phyloP scores from a whole-genome alignment of 2,797 vertebrate genomes.

The Parambassis ranga region DNA sequence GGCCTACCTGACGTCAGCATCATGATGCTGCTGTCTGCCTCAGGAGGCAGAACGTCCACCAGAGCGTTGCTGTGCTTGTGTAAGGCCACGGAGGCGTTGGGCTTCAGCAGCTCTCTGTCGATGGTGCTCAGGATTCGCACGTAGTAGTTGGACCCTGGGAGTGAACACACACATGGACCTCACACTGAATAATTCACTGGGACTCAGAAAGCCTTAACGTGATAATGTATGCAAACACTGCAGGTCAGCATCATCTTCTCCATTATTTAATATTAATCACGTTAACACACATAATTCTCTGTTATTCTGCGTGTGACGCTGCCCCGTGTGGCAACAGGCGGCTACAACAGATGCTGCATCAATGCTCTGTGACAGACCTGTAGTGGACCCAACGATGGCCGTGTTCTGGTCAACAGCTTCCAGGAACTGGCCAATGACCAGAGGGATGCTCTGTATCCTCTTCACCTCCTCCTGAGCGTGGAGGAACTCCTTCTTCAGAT shows the following conservation, averaged over 20 bases:
- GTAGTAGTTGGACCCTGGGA: constrained; percentile 92
- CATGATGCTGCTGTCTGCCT: constrained; percentile 98
- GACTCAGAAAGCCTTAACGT: constrained; percentile 13
- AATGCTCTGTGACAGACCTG: too few relatives aligned
- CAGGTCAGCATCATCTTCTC: constrained; percentile 6
- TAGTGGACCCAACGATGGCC: constrained; percentile 93
- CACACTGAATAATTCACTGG: constrained; percentile 38
- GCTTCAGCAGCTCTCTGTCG: constrained; percentile 93
- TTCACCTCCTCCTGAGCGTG: constrained; percentile 97
- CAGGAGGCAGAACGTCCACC: constrained; percentile 93
- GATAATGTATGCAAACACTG: constrained; percentile 28
- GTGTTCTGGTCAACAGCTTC: constrained; percentile 97
- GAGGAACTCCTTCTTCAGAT: constrained; percentile 94
- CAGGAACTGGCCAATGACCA: constrained; percentile 95
- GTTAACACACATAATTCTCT: too few relatives aligned
- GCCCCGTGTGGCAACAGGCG: too few relatives aligned
- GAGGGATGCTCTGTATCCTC: constrained; percentile 93
- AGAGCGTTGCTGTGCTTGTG: constrained; percentile 97
- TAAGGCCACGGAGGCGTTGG: constrained; percentile 92
- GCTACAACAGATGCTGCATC: too few relatives aligned
- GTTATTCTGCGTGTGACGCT: too few relatives aligned
- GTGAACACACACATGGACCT: constrained; percentile 1
- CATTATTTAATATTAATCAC: constrained; percentile 15
- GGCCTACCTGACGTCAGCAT: constrained; percentile 88
- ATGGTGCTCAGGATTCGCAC: constrained; percentile 97